Conservation (phyloP, 2,113 vertebrate species). For the Platycercus adscitus region DNA sequence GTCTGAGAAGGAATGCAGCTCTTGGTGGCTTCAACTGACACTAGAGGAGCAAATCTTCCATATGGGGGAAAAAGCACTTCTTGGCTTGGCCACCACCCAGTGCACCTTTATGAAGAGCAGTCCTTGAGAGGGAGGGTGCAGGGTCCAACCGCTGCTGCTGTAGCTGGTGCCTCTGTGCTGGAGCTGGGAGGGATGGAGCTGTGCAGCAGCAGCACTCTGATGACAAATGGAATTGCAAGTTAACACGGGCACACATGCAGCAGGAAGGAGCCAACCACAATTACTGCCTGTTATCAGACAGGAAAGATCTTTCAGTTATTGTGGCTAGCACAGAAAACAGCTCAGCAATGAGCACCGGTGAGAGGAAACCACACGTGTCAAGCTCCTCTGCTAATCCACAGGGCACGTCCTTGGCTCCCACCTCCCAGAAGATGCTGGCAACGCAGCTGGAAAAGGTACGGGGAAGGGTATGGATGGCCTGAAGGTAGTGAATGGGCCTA, state of each 20-base stretch:
- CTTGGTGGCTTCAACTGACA: background rate
- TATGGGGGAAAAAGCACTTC: background rate
- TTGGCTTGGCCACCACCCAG: background rate
- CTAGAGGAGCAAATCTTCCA: background rate
- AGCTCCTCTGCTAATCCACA: background rate
- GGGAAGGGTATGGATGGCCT: background rate
- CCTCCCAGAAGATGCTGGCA: background rate
- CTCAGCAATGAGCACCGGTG: rapidly evolving
- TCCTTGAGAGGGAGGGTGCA: background rate
- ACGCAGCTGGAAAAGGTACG: background rate
- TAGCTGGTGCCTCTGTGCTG: rapidly evolving
- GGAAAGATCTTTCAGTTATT: slow-evolving; percentile 60
- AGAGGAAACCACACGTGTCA: background rate
- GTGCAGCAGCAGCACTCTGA: background rate
- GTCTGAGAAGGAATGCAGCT: background rate
- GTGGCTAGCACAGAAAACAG: background rate
- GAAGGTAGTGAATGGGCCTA: background rate
- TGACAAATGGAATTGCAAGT: background rate
- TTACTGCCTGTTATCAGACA: background rate
- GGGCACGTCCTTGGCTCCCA: background rate
- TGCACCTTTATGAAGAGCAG: background rate
- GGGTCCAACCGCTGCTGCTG: rapidly evolving
- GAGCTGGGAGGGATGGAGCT: background rate
- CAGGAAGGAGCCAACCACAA: slow-evolving; percentile 32
- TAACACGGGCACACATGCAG: background rate